These are phyloP conservation scores for Microctenopoma steveboyesi DNA, from an alignment of 2,797 vertebrate genomes.

Conservation along the genomic window DNA sequence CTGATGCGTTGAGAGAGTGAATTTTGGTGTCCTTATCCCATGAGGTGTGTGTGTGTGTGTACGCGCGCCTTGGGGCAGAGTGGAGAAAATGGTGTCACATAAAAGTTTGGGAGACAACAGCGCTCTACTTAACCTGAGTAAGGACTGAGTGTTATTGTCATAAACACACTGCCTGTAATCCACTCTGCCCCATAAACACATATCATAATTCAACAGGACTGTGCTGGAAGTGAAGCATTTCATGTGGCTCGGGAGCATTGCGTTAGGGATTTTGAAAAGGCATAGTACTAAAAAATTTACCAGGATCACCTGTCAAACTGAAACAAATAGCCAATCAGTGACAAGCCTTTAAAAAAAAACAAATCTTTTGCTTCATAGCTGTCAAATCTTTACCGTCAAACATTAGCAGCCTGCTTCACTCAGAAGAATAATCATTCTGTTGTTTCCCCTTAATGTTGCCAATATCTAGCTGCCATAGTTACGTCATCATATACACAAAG, in stretches of 20 bases:
- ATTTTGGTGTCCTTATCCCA: constrained; percentile 54
- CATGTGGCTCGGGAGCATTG: too few relatives aligned
- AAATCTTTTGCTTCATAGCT: too few relatives aligned
- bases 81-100: constrained; percentile 65
- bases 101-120: constrained; percentile 54
- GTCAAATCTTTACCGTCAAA: too few relatives aligned
- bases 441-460: background rate
- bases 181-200: background rate
- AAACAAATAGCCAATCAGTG: background rate
- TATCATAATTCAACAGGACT: background rate
- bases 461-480: background rate
- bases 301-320: background rate
- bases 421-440: background rate
- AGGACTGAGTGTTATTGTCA: too few relatives aligned
- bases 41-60: constrained; percentile 24
- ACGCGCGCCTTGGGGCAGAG: constrained; percentile 38
- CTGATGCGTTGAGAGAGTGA: constrained; percentile 26
- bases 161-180: background rate
- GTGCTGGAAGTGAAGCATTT: background rate
- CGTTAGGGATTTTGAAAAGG: background rate
- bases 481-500: background rate
- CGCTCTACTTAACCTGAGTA: constrained; percentile 54
- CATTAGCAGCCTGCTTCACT: too few relatives aligned
- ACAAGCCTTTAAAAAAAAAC: background rate
- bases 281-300: background rate